A percentile compares a stretch with the other conserved stretches of the same genome.
phyloP scores from a whole-genome alignment of 2,797 vertebrate species.

The Tangara arthus region DNA sequence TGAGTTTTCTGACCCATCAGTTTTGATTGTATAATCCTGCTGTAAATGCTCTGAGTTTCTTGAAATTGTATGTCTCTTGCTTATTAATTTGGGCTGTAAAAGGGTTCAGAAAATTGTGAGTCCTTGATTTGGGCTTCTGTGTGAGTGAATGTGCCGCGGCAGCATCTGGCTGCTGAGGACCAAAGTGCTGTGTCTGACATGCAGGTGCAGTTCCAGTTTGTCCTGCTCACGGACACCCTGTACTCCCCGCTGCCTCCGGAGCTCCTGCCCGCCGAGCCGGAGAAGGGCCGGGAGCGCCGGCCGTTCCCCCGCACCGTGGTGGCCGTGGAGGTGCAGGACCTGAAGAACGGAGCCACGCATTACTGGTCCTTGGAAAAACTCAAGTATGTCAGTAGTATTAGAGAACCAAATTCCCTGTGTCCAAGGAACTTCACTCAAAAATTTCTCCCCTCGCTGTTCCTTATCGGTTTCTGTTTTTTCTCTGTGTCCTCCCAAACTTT shows the following conservation, averaged over 20 bases:
- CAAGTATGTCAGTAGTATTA: constrained; percentile 77
- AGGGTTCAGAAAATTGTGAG: not conserved
- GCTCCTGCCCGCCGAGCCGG: constrained; percentile 83
- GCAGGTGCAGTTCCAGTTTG: constrained; percentile 98
- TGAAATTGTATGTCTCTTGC: rapidly evolving
- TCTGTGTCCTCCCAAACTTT: not conserved
- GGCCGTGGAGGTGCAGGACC: constrained; percentile 94
- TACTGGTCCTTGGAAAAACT: constrained; percentile 99
- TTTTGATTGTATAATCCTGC: not conserved
- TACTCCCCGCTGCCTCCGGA: constrained; percentile 95
- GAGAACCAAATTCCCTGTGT: not conserved
- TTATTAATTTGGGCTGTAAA: not conserved
- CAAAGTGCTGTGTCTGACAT: rapidly evolving
- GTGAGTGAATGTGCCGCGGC: not conserved
- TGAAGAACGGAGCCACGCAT: constrained; percentile 96
- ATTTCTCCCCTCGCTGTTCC: not conserved
- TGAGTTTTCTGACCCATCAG: not conserved
- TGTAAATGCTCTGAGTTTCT: not conserved
- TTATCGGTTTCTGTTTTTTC: not conserved
- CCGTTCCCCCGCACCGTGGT: constrained; percentile 94
- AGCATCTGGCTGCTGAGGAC: not conserved
- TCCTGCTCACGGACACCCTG: constrained; percentile 92
- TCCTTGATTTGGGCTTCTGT: not conserved
- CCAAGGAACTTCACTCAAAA: not conserved
- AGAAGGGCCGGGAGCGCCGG: constrained; percentile 78